Percentiles rank a stretch among this genome's conserved stretches.
Evolutionary conservation across 2,113 vertebrate species (phyloP).

Genomic region (Amazona vittata): DNA sequence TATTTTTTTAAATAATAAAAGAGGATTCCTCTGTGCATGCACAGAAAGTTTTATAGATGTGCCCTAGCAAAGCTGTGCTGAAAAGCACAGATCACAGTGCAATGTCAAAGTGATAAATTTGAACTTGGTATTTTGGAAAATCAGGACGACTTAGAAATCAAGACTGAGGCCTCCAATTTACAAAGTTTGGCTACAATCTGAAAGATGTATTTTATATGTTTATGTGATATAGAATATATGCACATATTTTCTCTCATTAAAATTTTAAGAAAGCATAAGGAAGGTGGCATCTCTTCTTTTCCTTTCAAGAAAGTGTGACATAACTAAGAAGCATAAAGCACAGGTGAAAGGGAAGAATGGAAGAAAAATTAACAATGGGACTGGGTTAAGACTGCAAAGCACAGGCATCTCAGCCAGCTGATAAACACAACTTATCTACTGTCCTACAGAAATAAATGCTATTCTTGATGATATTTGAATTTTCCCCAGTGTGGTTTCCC

Average conservation of each 20-base stretch:
- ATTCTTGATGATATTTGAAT: not conserved
- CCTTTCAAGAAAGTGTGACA: not conserved
- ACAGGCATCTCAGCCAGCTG: not conserved
- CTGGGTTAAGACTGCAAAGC: not conserved
- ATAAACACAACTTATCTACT: not conserved
- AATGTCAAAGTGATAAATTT: not conserved
- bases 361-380: not conserved
- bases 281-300: not conserved
- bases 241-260: not conserved
- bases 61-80: not conserved
- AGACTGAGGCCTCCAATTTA: not conserved
- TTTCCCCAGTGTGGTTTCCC: not conserved
- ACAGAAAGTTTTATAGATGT: not conserved
- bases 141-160: not conserved
- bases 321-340: not conserved
- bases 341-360: not conserved
- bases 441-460: not conserved
- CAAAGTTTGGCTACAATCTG: not conserved
- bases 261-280: not conserved
- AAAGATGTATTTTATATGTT: not conserved
- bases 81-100: not conserved
- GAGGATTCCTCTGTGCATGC: not conserved
- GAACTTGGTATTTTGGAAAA: not conserved
- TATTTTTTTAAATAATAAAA: not conserved
- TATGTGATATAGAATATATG: not conserved